Conservation (phyloP, 1,140 invertebrate species). For the Dreissena polymorpha region DNA sequence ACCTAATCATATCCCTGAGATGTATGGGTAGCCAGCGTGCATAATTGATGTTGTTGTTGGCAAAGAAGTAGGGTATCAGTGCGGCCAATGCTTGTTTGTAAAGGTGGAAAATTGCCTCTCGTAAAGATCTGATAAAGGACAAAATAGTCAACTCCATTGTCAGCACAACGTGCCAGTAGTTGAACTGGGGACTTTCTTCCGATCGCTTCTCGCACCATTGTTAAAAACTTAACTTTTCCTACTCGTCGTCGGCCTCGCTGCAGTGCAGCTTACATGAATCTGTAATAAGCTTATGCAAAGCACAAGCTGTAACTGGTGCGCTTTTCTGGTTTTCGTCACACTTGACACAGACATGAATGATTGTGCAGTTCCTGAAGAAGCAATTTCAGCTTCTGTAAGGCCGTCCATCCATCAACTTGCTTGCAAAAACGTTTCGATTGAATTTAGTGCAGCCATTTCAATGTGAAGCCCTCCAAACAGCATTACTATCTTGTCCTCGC, state of each 20-base stretch:
- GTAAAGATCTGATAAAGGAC: conserved; percentile 1
- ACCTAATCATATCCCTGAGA: conserved; percentile 35
- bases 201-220: background rate
- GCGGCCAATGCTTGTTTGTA: background rate
- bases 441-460: conserved; percentile 5
- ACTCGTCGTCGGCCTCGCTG: background rate
- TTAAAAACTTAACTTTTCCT: background rate
- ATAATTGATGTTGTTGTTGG: conserved; percentile 44
- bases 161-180: conserved; percentile 1
- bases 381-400: conserved; percentile 33
- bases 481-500: conserved; percentile 57
- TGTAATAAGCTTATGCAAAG: background rate
- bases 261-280: conserved; percentile 9
- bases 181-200: background rate
- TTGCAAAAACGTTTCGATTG: conserved; percentile 56
- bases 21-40: conserved; percentile 50
- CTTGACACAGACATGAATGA: conserved; percentile 57
- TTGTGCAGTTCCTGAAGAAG: conserved; percentile 51
- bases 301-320: conserved; percentile 55
- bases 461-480: conserved; percentile 52
- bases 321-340: conserved; percentile 40
- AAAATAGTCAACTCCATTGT: conserved; percentile 17
- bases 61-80: conserved; percentile 40
- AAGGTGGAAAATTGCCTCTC: conserved; percentile 15
- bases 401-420: conserved; percentile 60